Evolutionary conservation across 1,140 invertebrate genomes (phyloP).

Genomic region (Scaptodrosophila lebanonensis): DNA sequence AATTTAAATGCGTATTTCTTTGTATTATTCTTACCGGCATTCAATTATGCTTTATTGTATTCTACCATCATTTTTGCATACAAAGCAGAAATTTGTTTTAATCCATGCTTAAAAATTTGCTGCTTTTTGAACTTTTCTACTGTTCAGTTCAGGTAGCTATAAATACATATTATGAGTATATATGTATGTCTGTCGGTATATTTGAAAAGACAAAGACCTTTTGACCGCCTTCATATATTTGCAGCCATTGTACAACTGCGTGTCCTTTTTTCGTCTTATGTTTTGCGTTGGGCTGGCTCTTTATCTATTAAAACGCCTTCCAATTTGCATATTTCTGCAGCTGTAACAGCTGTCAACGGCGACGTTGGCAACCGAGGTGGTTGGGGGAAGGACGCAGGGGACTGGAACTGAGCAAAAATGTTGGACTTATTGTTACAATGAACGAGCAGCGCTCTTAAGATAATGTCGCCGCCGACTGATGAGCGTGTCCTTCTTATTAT

Average conservation of each 20-base stretch:
- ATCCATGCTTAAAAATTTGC: too few species aligned
- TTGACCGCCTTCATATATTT: slow-evolving; percentile 38
- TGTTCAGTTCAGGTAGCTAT: too few species aligned
- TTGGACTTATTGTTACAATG: slow-evolving; percentile 58
- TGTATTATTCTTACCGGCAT: too few species aligned
- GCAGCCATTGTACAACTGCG: slow-evolving; percentile 46
- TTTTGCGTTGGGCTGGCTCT: slow-evolving; percentile 49
- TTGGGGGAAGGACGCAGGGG: slow-evolving; percentile 2
- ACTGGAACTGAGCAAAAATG: slow-evolving; percentile 18
- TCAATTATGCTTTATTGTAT: too few species aligned
- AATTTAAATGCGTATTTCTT: too few species aligned
- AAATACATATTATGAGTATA: background rate
- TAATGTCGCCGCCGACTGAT: slow-evolving; percentile 47
- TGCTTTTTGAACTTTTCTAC: too few species aligned
- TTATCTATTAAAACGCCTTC: slow-evolving; percentile 74
- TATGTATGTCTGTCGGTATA: slow-evolving; percentile 22
- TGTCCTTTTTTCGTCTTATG: slow-evolving; percentile 66
- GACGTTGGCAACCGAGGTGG: slow-evolving; percentile 15
- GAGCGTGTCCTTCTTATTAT: slow-evolving; percentile 16
- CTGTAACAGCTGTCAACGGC: slow-evolving; percentile 70
- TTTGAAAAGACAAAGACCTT: too few species aligned
- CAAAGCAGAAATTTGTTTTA: too few species aligned
- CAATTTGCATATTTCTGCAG: slow-evolving; percentile 74
- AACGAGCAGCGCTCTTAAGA: slow-evolving; percentile 47
- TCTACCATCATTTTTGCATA: too few species aligned